A percentile compares a stretch with the other conserved stretches of the same genome.
Conservation (phyloP, 2,113 vertebrate species). For the Corythaeola cristata region DNA sequence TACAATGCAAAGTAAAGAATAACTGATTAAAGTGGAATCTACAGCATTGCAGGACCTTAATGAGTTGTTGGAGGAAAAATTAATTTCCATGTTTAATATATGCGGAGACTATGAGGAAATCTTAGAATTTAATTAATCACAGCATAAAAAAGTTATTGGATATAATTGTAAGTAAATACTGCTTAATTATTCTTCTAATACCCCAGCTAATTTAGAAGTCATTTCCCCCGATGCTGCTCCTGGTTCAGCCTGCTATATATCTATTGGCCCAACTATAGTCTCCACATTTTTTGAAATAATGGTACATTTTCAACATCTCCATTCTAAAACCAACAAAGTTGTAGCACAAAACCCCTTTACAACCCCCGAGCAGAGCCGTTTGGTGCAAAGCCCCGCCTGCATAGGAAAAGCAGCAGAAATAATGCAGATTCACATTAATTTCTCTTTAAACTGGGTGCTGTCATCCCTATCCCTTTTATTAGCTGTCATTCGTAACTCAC, state of each 20-base stretch:
- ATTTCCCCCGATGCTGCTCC: not conserved
- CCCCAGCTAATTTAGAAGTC: not conserved
- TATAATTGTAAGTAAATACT: conserved; percentile 52
- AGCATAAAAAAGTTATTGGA: conserved; percentile 11
- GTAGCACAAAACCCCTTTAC: not conserved
- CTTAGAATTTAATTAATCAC: conserved; percentile 44
- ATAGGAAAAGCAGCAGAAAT: conserved; percentile 26
- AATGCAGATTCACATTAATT: not conserved
- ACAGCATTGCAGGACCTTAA: not conserved
- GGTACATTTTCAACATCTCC: not conserved
- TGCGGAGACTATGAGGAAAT: conserved; percentile 1
- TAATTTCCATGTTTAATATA: conserved; percentile 43
- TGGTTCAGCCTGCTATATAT: not conserved
- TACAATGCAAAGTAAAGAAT: conserved; percentile 22
- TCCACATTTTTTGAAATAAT: not conserved
- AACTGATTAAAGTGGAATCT: not conserved
- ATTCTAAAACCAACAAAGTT: not conserved
- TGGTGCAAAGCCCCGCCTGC: not conserved
- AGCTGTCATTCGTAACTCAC: conserved; percentile 43
- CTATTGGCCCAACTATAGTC: not conserved
- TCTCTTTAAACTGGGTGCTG: conserved; percentile 4
- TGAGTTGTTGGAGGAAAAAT: conserved; percentile 21
- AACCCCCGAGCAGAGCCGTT: not conserved
- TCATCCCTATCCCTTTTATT: conserved; percentile 29
- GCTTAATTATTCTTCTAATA: conserved; percentile 54